Evolutionary conservation across 2,113 vertebrate genomes (phyloP).

Genomic region (Podilymbus podiceps): DNA sequence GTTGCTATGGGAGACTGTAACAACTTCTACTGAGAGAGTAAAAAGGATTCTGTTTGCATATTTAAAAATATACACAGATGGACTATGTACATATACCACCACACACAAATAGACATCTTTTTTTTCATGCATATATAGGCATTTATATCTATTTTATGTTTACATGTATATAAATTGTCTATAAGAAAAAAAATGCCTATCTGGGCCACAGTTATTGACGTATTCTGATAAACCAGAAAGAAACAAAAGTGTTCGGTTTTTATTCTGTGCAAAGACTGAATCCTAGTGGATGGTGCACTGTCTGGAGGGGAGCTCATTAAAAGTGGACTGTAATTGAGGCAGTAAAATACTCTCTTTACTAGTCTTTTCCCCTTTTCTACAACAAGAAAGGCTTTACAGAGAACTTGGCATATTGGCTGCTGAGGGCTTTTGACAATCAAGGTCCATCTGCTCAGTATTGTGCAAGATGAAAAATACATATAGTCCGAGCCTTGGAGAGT

Average conservation of each 20-base stretch:
- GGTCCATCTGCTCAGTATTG: neutral
- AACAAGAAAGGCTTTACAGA: neutral
- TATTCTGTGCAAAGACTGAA: neutral
- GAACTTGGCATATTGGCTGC: neutral
- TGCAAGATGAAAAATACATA: neutral
- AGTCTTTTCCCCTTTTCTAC: neutral
- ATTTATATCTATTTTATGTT: neutral
- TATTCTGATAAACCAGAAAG: neutral
- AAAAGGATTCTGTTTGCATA: conserved; percentile 19
- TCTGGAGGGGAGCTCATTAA: neutral
- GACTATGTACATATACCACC: neutral
- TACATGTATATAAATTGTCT: neutral
- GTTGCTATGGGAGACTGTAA: conserved; percentile 45
- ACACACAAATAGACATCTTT: neutral
- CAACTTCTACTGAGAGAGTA: neutral
- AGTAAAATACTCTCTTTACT: neutral
- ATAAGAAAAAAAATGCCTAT: neutral
- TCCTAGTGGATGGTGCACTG: neutral
- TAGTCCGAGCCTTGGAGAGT: neutral
- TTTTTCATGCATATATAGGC: neutral
- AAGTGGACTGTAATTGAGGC: neutral
- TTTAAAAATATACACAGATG: conserved; percentile 24
- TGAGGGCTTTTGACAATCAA: neutral
- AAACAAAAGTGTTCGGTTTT: neutral
- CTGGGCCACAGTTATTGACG: neutral